Conservation (phyloP, 2,888 invertebrate genomes). For the Nomada ruficornis region DNA sequence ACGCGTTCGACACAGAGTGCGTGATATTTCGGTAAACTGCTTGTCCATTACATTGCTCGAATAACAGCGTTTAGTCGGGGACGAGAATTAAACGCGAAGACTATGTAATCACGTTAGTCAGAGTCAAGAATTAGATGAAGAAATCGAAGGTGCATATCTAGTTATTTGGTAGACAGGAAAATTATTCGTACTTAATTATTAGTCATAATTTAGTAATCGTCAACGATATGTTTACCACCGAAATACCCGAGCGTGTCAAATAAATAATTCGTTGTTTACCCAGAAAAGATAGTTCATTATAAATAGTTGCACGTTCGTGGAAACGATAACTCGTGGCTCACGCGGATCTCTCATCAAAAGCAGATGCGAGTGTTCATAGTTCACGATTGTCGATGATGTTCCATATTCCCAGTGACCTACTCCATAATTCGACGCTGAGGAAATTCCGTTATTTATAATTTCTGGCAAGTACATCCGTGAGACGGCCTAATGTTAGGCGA, state of each 20-base stretch:
- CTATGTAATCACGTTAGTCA: not conserved
- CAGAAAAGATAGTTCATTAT: not conserved
- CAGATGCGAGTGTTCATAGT: not conserved
- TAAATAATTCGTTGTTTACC: not conserved
- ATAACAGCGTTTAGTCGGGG: not conserved
- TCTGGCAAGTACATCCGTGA: slow-evolving; percentile 78
- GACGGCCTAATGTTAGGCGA: slow-evolving; percentile 78
- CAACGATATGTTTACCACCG: no score
- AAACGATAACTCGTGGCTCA: not conserved
- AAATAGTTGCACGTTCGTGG: slow-evolving; percentile 11
- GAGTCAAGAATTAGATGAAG: not conserved
- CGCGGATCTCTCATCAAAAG: not conserved
- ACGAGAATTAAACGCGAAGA: not conserved
- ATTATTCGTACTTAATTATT: no score
- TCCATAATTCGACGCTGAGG: slow-evolving; percentile 73
- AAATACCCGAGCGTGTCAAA: not conserved
- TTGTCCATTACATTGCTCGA: not conserved
- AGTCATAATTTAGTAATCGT: not conserved
- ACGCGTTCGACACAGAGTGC: not conserved
- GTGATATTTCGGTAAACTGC: slow-evolving; percentile 1
- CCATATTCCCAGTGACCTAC: slow-evolving; percentile 71
- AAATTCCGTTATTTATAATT: slow-evolving; percentile 83
- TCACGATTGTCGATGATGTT: slow-evolving; percentile 64
- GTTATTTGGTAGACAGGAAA: not conserved
- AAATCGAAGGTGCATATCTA: not conserved